Evolutionary conservation across 92 coral and sea anemone genomes (phyloP).

Genomic region (Porites rus): DNA sequence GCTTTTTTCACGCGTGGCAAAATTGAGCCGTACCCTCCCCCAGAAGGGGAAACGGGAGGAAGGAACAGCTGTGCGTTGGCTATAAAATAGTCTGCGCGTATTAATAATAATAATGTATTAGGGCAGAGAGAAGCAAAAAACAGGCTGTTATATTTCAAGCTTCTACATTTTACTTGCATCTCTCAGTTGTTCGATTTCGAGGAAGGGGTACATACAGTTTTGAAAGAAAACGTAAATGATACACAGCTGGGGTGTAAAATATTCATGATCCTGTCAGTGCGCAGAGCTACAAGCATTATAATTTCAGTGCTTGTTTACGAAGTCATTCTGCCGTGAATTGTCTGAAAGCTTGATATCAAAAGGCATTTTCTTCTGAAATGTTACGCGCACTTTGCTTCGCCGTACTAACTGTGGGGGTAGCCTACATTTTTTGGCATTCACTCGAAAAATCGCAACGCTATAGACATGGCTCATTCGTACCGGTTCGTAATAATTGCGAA

Average conservation of each 20-base stretch:
- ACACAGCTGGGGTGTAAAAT: conserved; percentile 6
- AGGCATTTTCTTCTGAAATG: conserved; percentile 16
- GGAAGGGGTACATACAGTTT: conserved; percentile 8
- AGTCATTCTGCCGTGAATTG: conserved; percentile 6
- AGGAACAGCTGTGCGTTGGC: too few species aligned
- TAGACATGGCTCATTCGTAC: conserved; percentile 62
- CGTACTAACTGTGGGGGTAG: conserved; percentile 27
- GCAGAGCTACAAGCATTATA: conserved; percentile 1
- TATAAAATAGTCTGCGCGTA: too few species aligned
- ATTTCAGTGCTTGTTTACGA: neutral
- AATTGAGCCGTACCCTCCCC: too few species aligned
- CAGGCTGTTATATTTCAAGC: conserved; percentile 9
- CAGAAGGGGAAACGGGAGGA: too few species aligned
- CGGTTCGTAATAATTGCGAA: conserved; percentile 36
- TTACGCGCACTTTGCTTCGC: conserved; percentile 28
- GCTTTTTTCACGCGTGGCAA: too few species aligned
- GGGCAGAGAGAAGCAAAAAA: conserved; percentile 17
- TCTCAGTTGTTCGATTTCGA: conserved; percentile 21
- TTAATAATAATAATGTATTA: too few species aligned
- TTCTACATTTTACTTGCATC: conserved; percentile 20
- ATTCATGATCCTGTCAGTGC: conserved; percentile 8
- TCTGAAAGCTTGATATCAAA: conserved; percentile 14
- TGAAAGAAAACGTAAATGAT: conserved; percentile 27
- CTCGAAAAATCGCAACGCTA: conserved; percentile 20
- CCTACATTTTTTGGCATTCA: conserved; percentile 18